phyloP scores from a whole-genome alignment of 2,113 vertebrate genomes.

The Colossoma macropomum region DNA sequence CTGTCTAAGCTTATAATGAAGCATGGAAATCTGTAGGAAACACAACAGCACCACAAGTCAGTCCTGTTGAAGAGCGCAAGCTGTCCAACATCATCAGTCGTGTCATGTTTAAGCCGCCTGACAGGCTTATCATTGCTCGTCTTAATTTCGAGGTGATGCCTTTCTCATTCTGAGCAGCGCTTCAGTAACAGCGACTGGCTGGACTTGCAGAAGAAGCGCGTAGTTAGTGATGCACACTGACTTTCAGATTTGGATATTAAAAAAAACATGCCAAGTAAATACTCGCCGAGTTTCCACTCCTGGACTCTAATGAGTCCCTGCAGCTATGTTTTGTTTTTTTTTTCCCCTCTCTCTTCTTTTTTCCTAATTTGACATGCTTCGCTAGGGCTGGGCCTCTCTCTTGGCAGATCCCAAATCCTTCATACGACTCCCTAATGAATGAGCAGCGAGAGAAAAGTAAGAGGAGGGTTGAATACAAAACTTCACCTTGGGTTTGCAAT shows the following conservation, averaged over 20 bases:
- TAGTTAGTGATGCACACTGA: slow-evolving; percentile 16
- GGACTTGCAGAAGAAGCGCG: slow-evolving; percentile 38
- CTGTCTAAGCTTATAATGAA: no score
- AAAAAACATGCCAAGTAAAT: slow-evolving; percentile 58
- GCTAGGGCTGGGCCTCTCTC: slow-evolving; percentile 71
- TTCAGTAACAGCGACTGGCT: not conserved
- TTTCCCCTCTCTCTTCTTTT: slow-evolving; percentile 27
- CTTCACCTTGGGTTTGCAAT: slow-evolving; percentile 62
- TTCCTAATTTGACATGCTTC: slow-evolving; percentile 80
- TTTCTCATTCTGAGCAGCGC: slow-evolving; percentile 61
- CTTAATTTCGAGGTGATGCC: slow-evolving; percentile 14
- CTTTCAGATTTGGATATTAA: slow-evolving; percentile 4
- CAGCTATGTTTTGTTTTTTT: slow-evolving; percentile 66
- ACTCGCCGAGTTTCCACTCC: slow-evolving; percentile 61
- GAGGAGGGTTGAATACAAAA: slow-evolving; percentile 47
- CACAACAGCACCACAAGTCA: no score
- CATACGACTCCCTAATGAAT: slow-evolving; percentile 72
- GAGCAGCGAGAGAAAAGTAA: slow-evolving; percentile 58
- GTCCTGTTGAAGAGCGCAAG: no score
- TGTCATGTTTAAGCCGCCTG: not conserved
- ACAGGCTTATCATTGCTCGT: not conserved
- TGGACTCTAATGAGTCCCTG: slow-evolving; percentile 78
- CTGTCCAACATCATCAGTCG: not conserved
- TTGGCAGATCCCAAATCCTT: slow-evolving; percentile 66
- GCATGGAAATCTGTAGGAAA: no score